Conservation (phyloP, 2,797 vertebrate genomes). For the Xyrichtys novacula region DNA sequence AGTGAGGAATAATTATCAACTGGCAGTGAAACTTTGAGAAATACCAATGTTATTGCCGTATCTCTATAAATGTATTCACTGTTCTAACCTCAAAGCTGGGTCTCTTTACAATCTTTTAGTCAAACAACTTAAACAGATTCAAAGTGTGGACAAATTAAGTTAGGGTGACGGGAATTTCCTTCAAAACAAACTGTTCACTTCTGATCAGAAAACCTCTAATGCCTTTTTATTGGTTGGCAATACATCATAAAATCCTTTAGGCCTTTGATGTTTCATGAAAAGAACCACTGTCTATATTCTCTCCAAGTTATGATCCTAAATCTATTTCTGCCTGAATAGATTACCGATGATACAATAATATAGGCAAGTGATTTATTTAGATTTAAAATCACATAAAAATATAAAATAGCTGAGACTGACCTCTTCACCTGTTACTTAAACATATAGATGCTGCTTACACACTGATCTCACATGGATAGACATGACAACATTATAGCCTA, state of each 20-base stretch:
- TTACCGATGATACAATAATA: not conserved
- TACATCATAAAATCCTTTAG: slow-evolving; percentile 9
- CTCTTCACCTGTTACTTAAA: not conserved
- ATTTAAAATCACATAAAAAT: not conserved
- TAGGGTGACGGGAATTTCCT: not conserved
- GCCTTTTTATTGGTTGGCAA: slow-evolving; percentile 17
- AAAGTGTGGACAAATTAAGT: slow-evolving; percentile 22
- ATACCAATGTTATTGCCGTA: no score
- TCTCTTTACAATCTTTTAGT: slow-evolving; percentile 7
- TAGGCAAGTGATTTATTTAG: no score
- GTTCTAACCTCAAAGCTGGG: not conserved
- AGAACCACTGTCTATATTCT: not conserved
- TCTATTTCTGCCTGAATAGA: not conserved
- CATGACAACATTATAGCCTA: no score
- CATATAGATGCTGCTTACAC: no score
- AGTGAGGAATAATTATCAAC: no score
- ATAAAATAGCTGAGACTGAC: not conserved
- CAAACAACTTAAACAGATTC: slow-evolving; percentile 7
- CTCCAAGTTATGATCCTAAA: not conserved
- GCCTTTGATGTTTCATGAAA: not conserved
- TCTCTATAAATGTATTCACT: no score
- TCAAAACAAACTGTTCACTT: slow-evolving; percentile 16
- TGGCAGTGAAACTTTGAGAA: no score
- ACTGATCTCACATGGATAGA: no score
- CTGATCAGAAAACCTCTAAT: not conserved